Evolutionary conservation across 2,113 vertebrate species (phyloP).

Genomic region (Myrmecophaga tridactyla): DNA sequence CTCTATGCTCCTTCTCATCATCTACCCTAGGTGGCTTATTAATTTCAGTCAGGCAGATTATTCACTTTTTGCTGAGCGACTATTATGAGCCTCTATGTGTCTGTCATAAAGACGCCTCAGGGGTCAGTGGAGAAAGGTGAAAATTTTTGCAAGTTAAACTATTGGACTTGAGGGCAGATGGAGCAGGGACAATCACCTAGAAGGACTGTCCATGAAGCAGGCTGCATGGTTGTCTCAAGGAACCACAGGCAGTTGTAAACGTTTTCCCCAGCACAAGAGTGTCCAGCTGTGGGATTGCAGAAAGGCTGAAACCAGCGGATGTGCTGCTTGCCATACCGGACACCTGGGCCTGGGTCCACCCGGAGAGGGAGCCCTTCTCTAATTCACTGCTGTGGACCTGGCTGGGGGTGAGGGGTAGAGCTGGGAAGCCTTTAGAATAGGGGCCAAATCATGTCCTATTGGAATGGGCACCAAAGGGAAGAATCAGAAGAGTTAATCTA

Average conservation of each 20-base stretch:
- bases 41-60: neutral
- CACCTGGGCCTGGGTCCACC: neutral
- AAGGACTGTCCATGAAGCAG: neutral
- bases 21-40: neutral
- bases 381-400: neutral
- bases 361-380: neutral
- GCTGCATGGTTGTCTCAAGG: neutral
- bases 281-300: too few relatives aligned
- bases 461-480: neutral
- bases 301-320: too few relatives aligned
- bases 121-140: neutral
- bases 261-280: neutral
- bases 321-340: too few relatives aligned
- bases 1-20: neutral
- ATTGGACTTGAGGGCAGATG: neutral
- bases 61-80: neutral
- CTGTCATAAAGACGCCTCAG: neutral
- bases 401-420: neutral
- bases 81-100: neutral
- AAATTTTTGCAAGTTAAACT: neutral
- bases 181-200: neutral
- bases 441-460: neutral
- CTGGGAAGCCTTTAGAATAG: neutral
- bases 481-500: neutral
- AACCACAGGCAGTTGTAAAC: neutral